Base-by-base conservation (phyloP, 2,888 invertebrate species). In the Danaus chrysippus region DNA sequence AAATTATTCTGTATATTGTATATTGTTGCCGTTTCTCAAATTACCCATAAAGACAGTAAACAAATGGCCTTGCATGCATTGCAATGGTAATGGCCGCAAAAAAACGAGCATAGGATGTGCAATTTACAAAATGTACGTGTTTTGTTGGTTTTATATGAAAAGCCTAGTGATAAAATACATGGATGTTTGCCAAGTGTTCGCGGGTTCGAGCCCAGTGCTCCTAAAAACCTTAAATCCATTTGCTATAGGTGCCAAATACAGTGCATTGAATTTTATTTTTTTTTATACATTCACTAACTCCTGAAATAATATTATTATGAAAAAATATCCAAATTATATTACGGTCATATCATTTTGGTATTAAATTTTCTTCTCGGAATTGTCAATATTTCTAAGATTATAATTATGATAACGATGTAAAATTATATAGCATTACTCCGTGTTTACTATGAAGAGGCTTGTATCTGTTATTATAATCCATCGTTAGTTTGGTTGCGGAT, bases 41-140 rank as follows among this genome's bases (percentile, higher is more conserved):
- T 61, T 56, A 64, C 59, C 59, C 56, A 64, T 64, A 64, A 64
- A 63, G 61, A 64, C 59, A 54, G 64, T 53, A 46, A 56, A 54
- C 17, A 44, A 61, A 64, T 64, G 64, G 56, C 61, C 56, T 61
- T 56, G 61, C 56, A 52, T 42, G 42, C 61, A 44, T 19, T 59
- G 58, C 17, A 59, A 42, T 59, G 64, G 55, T 64, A 61, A 64
- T 64, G 64, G 58, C 59, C 56, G 44, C 23, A 64, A 59, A 64
- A 59, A 64, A 49, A 8, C 49, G 49, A 34, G 17, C 17, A 49
- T 49, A 49, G 49, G 49, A 49, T 49, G 49, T 49, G 17, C 49
- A 49, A 49, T 49, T 49, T 49, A 49, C 49, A 49, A 49, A 49
- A 49, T 49, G 49, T 49, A 49, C 49, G 17, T 49, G 49, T 49